These are phyloP conservation scores for Lasioglossum zephyrum DNA, from an alignment of 2,888 invertebrate genomes.

Conservation along the genomic window DNA sequence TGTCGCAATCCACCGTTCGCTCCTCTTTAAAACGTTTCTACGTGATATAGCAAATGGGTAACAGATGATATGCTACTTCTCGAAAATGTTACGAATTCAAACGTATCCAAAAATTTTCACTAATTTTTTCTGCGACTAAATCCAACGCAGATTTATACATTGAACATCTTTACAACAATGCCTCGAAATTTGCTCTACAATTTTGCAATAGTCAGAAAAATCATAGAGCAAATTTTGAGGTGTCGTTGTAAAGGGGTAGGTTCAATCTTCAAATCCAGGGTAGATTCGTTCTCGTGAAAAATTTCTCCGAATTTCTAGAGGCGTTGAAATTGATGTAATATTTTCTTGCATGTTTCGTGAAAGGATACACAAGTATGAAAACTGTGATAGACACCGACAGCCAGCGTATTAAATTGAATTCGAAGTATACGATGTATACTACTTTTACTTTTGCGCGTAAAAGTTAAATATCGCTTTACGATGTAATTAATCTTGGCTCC, in stretches of 20 bases:
- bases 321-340: not conserved
- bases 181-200: not conserved
- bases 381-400: not conserved
- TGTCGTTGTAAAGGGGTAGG: not conserved
- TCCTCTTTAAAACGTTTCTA: not conserved
- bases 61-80: not conserved
- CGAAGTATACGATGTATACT: not conserved
- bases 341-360: not conserved
- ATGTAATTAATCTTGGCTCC: not conserved
- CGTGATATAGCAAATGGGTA: not conserved
- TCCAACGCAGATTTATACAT: not conserved
- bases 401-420: not conserved
- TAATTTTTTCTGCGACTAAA: not conserved
- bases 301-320: not conserved
- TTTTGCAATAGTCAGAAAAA: not conserved
- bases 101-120: not conserved
- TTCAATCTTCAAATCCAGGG: not conserved
- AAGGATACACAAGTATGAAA: not conserved
- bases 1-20: not conserved
- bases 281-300: too few relatives aligned
- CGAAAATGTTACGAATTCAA: not conserved
- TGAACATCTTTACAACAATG: not conserved
- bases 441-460: not conserved
- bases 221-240: not conserved
- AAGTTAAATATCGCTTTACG: not conserved